Conservation (phyloP, 1,140 invertebrate species). For the Caerostris extrusa region DNA sequence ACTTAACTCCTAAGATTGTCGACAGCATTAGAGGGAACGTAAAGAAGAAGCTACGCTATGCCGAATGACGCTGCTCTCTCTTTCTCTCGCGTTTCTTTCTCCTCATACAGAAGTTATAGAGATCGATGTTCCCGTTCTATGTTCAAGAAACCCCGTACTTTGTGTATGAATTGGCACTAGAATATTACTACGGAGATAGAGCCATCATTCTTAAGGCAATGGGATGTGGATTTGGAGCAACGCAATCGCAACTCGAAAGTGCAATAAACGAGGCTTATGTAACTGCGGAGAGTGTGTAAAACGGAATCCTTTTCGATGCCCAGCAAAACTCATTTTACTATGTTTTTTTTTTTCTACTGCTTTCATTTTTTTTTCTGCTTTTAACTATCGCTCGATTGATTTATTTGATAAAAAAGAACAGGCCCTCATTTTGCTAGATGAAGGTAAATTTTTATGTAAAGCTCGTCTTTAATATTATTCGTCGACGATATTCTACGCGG, state of each 20-base stretch:
- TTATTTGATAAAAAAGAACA: slow-evolving; percentile 23
- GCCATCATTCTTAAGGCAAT: slow-evolving; percentile 60
- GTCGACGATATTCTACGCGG: no score
- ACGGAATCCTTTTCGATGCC: slow-evolving; percentile 17
- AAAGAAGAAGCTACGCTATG: slow-evolving; percentile 51
- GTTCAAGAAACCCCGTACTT: slow-evolving; percentile 27
- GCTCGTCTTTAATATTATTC: neutral
- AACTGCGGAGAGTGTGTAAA: slow-evolving; percentile 46
- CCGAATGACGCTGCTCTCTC: slow-evolving; percentile 23
- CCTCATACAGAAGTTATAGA: slow-evolving; percentile 45
- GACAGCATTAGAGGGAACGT: slow-evolving; percentile 52
- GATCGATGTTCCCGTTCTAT: slow-evolving; percentile 2
- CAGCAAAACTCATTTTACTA: slow-evolving; percentile 4
- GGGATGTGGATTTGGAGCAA: slow-evolving; percentile 48
- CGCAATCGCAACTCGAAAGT: slow-evolving; percentile 23
- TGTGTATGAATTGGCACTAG: slow-evolving; percentile 49
- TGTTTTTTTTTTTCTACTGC: neutral
- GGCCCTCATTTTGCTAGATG: neutral
- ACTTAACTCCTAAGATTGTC: slow-evolving; percentile 49
- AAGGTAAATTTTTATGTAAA: neutral
- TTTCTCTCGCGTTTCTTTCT: neutral
- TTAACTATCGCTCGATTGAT: neutral
- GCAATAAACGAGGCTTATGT: slow-evolving; percentile 42
- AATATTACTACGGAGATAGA: slow-evolving; percentile 47
- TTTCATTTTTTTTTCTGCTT: neutral